phyloP scores from a whole-genome alignment of 2,888 invertebrate genomes.

The Mantis religiosa region DNA sequence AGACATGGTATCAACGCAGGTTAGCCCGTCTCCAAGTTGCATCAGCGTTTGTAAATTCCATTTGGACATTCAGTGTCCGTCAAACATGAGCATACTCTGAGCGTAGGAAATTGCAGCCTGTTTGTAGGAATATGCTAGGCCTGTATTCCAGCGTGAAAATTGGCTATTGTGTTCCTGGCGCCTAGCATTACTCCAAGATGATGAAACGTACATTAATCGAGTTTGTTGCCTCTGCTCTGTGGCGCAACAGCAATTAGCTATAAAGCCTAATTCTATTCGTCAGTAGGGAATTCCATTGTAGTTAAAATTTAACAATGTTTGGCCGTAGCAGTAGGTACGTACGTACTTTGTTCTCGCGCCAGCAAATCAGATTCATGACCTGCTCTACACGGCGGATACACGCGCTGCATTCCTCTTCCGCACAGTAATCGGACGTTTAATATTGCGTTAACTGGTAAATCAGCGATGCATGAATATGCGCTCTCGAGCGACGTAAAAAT shows the following conservation, averaged over 20 bases:
- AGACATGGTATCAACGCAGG: neutral
- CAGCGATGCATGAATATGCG: neutral
- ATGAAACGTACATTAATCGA: neutral
- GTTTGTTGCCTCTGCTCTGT: neutral
- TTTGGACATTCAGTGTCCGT: neutral
- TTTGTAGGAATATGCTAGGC: neutral
- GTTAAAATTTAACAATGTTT: neutral
- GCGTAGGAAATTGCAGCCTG: neutral
- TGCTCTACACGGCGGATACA: neutral
- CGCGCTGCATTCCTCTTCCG: neutral
- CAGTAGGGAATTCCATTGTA: neutral
- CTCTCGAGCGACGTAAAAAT: neutral
- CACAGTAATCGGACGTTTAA: neutral
- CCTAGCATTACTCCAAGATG: neutral
- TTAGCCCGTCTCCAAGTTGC: neutral
- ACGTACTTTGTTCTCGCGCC: neutral
- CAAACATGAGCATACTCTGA: neutral
- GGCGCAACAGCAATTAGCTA: neutral
- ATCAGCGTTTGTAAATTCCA: neutral
- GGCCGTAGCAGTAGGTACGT: neutral
- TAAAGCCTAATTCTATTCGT: neutral
- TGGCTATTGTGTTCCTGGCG: neutral
- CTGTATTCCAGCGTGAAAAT: neutral
- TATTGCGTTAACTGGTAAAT: neutral
- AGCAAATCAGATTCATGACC: neutral